A percentile compares a stretch with the other conserved stretches of the same genome.
Evolutionary conservation across 2,113 vertebrate species (phyloP).

Genomic region (Seriola rivoliana): DNA sequence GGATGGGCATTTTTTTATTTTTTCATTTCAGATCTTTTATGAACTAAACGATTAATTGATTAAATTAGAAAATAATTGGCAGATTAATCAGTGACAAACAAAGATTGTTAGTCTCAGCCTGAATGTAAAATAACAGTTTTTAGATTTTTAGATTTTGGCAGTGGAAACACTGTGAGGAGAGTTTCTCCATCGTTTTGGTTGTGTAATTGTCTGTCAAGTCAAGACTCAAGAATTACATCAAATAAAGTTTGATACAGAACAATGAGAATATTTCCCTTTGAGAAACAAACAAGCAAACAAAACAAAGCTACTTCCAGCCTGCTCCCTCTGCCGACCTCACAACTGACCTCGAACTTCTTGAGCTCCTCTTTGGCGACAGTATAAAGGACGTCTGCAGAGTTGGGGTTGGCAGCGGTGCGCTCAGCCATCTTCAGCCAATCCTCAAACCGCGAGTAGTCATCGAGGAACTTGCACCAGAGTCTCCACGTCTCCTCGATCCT

Average conservation of each 20-base stretch:
- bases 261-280: neutral
- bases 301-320: neutral
- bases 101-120: too few relatives aligned
- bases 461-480: conserved; percentile 94
- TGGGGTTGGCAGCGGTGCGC: conserved; percentile 87
- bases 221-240: neutral
- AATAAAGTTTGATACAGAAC: neutral
- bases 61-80: too few relatives aligned
- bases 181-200: too few relatives aligned
- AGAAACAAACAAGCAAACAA: neutral
- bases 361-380: conserved; percentile 93
- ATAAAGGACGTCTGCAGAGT: conserved; percentile 91
- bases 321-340: neutral
- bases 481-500: conserved; percentile 97
- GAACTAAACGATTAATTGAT: too few relatives aligned
- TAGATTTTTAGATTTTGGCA: too few relatives aligned
- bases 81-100: too few relatives aligned
- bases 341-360: conserved; percentile 94
- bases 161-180: too few relatives aligned
- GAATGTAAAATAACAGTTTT: too few relatives aligned
- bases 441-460: conserved; percentile 93
- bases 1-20: too few relatives aligned
- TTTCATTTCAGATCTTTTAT: too few relatives aligned
- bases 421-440: conserved; percentile 93
- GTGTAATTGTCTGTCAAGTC: neutral